Conservation (phyloP, 2,797 vertebrate genomes). For the Eupleurogrammus muticus region DNA sequence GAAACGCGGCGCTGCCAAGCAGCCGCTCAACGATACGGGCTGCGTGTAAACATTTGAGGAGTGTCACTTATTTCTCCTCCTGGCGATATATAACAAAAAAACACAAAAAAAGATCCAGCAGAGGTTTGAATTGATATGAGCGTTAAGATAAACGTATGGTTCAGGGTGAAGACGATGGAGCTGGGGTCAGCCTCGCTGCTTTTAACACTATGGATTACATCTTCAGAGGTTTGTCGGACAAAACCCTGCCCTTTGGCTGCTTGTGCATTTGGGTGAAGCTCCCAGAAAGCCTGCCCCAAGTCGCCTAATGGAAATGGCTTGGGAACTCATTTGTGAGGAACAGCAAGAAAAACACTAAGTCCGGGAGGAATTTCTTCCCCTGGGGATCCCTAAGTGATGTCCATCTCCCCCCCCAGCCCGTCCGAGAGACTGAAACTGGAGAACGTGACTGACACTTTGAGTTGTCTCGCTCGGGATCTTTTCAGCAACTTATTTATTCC, state of each 20-base stretch:
- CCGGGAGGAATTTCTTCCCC: constrained; percentile 83
- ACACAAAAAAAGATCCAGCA: not conserved
- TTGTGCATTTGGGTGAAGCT: constrained; percentile 45
- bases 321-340: constrained; percentile 67
- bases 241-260: constrained; percentile 67
- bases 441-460: constrained; percentile 70
- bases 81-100: constrained; percentile 66
- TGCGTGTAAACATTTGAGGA: constrained; percentile 79
- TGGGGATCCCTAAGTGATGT: constrained; percentile 81
- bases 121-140: not conserved
- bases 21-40: constrained; percentile 79
- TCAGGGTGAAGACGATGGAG: constrained; percentile 8
- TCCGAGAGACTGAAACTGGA: constrained; percentile 71
- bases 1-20: constrained; percentile 58
- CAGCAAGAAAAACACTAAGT: constrained; percentile 80
- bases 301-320: constrained; percentile 68
- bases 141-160: constrained; percentile 15
- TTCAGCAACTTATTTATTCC: constrained; percentile 41
- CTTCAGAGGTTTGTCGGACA: constrained; percentile 70
- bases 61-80: constrained; percentile 72
- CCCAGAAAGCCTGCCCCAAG: constrained; percentile 41
- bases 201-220: constrained; percentile 74
- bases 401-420: constrained; percentile 70
- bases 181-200: constrained; percentile 61
- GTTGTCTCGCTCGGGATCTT: constrained; percentile 39